phyloP scores from a whole-genome alignment of 2,797 vertebrate genomes.

The Myotis findleyi region DNA sequence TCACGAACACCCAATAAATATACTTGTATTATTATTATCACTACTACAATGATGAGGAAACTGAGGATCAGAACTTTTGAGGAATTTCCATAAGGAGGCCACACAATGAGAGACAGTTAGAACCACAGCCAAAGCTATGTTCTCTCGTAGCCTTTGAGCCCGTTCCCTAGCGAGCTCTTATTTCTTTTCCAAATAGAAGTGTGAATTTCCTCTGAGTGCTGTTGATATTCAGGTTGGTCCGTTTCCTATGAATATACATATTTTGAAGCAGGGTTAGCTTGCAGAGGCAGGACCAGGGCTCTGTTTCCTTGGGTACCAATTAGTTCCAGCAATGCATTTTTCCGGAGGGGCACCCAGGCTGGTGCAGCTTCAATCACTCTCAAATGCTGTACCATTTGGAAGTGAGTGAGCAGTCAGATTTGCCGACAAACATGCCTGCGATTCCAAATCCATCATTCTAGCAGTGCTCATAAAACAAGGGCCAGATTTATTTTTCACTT shows the following conservation, averaged over 20 bases:
- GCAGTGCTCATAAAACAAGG: slow-evolving; percentile 78
- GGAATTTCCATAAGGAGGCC: background rate
- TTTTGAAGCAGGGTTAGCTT: slow-evolving; percentile 60
- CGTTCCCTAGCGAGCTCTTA: background rate
- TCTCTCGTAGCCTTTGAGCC: background rate
- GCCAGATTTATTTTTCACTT: slow-evolving; percentile 88
- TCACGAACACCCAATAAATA: background rate
- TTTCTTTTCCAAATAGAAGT: background rate
- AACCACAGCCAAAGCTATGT: background rate
- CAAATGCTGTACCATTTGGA: slow-evolving; percentile 73
- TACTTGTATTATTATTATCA: background rate
- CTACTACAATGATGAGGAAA: background rate
- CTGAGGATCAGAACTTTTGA: background rate
- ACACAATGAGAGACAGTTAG: background rate
- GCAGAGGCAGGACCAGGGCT: background rate
- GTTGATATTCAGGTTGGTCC: slow-evolving; percentile 39
- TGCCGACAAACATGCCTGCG: slow-evolving; percentile 68
- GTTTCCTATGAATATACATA: slow-evolving; percentile 34
- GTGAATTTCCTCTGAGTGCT: slow-evolving; percentile 50
- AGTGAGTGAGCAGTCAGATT: slow-evolving; percentile 70
- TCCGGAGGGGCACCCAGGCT: slow-evolving; percentile 55
- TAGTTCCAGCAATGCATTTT: slow-evolving; percentile 58
- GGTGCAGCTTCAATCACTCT: slow-evolving; percentile 71
- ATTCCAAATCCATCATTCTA: slow-evolving; percentile 77
- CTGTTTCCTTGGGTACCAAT: slow-evolving; percentile 35